These are phyloP conservation scores for Malurus alboscapulatus DNA, from an alignment of 2,113 vertebrate genomes.

Conservation along the genomic window DNA sequence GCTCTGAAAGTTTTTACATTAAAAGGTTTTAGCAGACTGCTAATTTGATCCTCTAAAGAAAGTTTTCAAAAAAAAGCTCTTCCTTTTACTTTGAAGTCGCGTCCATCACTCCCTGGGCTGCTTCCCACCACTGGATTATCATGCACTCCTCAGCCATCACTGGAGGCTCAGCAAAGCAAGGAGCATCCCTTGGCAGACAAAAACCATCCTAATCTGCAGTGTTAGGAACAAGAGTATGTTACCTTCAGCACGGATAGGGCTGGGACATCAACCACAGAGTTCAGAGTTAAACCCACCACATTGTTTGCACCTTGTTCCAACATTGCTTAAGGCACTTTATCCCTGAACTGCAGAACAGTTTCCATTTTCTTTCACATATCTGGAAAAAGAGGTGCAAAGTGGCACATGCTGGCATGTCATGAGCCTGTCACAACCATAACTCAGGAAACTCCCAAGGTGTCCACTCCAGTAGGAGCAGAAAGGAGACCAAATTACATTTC, in stretches of 20 bases:
- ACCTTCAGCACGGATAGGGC: background rate
- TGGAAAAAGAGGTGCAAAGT: background rate
- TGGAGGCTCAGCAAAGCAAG: background rate
- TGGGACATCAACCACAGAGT: background rate
- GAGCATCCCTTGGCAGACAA: background rate
- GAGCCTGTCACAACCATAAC: background rate
- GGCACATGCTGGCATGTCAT: background rate
- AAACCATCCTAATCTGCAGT: background rate
- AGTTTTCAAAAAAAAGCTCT: background rate
- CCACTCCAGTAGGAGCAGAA: background rate
- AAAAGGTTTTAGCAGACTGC: constrained; percentile 25
- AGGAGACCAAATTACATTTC: background rate
- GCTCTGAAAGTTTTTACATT: constrained; percentile 34
- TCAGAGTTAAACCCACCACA: background rate
- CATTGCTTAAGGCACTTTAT: background rate
- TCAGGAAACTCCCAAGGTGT: background rate
- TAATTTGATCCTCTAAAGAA: constrained; percentile 16
- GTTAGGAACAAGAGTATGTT: background rate
- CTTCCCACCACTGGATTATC: background rate
- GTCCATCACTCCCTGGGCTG: background rate
- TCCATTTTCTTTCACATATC: background rate
- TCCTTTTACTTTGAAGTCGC: background rate
- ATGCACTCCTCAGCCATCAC: background rate
- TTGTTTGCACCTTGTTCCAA: background rate
- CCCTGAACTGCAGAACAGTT: background rate